Conservation (phyloP, 2,113 vertebrate species). For the Harpagus bidentatus region DNA sequence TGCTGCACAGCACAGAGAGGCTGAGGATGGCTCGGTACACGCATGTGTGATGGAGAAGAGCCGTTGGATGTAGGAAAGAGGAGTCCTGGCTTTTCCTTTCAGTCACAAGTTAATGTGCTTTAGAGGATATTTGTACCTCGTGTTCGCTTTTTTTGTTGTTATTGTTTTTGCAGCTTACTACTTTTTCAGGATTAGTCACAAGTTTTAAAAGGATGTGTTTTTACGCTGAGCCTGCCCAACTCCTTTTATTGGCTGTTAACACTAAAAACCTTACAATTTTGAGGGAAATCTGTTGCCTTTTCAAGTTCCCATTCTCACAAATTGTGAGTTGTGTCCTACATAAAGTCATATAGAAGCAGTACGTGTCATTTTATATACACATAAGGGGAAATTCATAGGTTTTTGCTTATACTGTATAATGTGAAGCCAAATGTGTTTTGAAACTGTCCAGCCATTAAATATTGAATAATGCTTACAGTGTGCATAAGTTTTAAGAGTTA, state of each 20-base stretch:
- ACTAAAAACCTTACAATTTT: not conserved
- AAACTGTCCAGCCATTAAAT: not conserved
- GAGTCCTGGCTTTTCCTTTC: not conserved
- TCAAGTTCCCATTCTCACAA: not conserved
- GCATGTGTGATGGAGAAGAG: accelerated
- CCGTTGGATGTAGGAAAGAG: not conserved
- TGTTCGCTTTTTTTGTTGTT: not conserved
- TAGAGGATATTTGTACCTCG: not conserved
- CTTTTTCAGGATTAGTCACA: not conserved
- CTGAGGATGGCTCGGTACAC: accelerated
- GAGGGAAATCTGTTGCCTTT: not conserved
- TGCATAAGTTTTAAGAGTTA: not conserved
- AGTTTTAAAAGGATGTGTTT: not conserved
- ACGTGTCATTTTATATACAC: not conserved
- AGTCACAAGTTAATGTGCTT: not conserved
- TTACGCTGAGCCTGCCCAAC: not conserved
- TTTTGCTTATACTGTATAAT: not conserved
- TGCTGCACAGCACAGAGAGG: not conserved
- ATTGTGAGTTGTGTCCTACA: not conserved
- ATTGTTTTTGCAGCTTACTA: not conserved
- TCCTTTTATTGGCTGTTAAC: not conserved
- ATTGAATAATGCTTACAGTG: not conserved
- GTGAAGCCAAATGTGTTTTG: not conserved
- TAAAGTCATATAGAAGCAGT: not conserved
- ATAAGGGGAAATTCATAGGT: not conserved